A percentile compares a stretch with the other conserved stretches of the same genome.
Conservation (phyloP, 2,888 invertebrate species). For the Rhamphomyia laevipes region DNA sequence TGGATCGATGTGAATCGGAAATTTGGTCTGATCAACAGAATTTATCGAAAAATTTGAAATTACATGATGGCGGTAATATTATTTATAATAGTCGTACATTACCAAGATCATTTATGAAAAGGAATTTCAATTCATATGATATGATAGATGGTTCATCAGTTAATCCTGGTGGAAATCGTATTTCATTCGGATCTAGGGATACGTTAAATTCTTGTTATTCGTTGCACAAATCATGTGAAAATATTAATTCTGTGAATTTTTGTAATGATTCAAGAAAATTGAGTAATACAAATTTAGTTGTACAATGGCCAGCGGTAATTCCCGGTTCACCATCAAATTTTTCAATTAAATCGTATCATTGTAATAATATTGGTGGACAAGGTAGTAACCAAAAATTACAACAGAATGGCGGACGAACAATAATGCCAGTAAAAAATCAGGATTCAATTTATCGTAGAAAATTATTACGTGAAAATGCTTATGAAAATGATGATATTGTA, state of each 20-base stretch:
- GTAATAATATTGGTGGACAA: not conserved
- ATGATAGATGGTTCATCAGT: not conserved
- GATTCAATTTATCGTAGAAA: not conserved
- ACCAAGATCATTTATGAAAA: constrained; percentile 33
- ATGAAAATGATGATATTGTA: constrained; percentile 23
- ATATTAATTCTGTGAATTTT: constrained; percentile 13
- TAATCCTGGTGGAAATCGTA: no score
- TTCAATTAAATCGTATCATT: constrained; percentile 18
- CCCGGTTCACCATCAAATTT: constrained; percentile 34
- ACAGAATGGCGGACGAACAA: not conserved
- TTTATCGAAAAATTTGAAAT: constrained; percentile 11
- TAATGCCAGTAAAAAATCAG: not conserved
- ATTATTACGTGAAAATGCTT: constrained; percentile 28
- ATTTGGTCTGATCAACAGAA: constrained; percentile 14
- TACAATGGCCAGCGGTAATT: constrained; percentile 35
- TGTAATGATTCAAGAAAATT: constrained; percentile 8
- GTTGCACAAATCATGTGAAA: constrained; percentile 23
- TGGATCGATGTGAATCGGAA: constrained; percentile 21
- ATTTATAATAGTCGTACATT: constrained; percentile 32
- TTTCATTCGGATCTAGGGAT: constrained; percentile 15
- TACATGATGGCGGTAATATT: constrained; percentile 9
- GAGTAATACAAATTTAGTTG: constrained; percentile 14
- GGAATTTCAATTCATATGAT: constrained; percentile 19
- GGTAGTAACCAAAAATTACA: not conserved
- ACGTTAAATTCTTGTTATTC: constrained; percentile 3